phyloP scores from a whole-genome alignment of 2,888 invertebrate species.

The Drosophila formosana region DNA sequence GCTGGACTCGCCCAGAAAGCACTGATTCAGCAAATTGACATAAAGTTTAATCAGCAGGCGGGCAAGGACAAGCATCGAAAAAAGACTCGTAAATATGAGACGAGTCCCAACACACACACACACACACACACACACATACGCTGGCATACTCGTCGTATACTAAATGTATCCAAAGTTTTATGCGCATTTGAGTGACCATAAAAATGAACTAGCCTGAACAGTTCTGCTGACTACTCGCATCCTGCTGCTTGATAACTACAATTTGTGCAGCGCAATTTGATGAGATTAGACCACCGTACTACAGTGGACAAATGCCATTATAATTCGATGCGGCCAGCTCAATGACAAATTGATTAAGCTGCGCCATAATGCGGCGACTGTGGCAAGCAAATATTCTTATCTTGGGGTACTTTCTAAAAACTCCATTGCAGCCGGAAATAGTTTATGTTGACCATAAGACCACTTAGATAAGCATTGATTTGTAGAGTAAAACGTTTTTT shows the following conservation, averaged over 20 bases:
- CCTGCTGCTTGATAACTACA: conserved; percentile 62
- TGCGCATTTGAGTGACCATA: conserved; percentile 76
- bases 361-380: conserved; percentile 6
- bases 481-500: not conserved
- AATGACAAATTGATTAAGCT: conserved; percentile 53
- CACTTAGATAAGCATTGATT: not conserved
- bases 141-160: not conserved
- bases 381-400: conserved; percentile 30
- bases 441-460: not conserved
- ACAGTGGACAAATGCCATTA: conserved; percentile 45
- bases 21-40: conserved; percentile 82
- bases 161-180: conserved; percentile 56
- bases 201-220: conserved; percentile 48
- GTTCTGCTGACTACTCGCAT: conserved; percentile 36
- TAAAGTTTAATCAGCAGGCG: conserved; percentile 83
- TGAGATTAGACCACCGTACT: conserved; percentile 59
- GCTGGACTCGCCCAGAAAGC: conserved; percentile 24
- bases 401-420: not conserved
- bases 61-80: conserved; percentile 28
- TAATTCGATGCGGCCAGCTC: conserved; percentile 60
- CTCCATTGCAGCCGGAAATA: not conserved
- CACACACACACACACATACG: conserved; percentile 21
- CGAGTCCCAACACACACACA: conserved; percentile 30
- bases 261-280: conserved; percentile 70
- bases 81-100: conserved; percentile 70